Evolutionary conservation across 2,888 invertebrate genomes (phyloP).

Genomic region (Girardia tigrina): DNA sequence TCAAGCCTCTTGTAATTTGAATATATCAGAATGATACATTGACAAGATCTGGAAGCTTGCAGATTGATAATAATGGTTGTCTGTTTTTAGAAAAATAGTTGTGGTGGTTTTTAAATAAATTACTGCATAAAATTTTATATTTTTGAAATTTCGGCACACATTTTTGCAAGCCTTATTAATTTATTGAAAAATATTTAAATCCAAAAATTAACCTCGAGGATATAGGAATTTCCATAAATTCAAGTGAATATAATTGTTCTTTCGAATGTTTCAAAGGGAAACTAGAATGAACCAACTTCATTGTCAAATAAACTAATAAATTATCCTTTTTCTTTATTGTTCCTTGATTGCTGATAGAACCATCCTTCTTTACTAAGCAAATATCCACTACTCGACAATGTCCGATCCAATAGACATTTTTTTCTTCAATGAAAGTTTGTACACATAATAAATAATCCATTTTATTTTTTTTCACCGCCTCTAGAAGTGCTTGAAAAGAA

Average conservation of each 20-base stretch:
- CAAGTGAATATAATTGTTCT: not conserved
- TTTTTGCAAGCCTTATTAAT: too few relatives aligned
- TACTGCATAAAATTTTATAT: too few relatives aligned
- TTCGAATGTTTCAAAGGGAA: not conserved
- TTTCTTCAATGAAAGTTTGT: not conserved
- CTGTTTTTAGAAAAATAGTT: too few relatives aligned
- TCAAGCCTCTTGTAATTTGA: too few relatives aligned
- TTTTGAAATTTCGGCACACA: too few relatives aligned
- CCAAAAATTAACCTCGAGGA: not conserved
- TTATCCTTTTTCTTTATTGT: not conserved
- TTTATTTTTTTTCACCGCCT: constrained; percentile 3
- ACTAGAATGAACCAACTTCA: constrained; percentile 2
- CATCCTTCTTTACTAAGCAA: not conserved
- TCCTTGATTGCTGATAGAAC: not conserved
- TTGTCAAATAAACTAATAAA: not conserved
- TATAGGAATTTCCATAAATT: not conserved
- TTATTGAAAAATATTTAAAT: too few relatives aligned
- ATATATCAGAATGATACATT: too few relatives aligned
- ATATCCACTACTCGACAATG: constrained; percentile 16
- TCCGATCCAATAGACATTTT: constrained; percentile 1
- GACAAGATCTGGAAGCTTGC: too few relatives aligned
- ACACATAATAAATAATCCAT: not conserved
- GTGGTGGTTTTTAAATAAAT: too few relatives aligned
- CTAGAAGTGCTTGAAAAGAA: not conserved
- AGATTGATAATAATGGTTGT: too few relatives aligned